Percentiles rank a stretch among this genome's conserved stretches.
These are phyloP conservation scores for Noctilio leporinus DNA, from an alignment of 2,113 vertebrate genomes.

Conservation along the genomic window DNA sequence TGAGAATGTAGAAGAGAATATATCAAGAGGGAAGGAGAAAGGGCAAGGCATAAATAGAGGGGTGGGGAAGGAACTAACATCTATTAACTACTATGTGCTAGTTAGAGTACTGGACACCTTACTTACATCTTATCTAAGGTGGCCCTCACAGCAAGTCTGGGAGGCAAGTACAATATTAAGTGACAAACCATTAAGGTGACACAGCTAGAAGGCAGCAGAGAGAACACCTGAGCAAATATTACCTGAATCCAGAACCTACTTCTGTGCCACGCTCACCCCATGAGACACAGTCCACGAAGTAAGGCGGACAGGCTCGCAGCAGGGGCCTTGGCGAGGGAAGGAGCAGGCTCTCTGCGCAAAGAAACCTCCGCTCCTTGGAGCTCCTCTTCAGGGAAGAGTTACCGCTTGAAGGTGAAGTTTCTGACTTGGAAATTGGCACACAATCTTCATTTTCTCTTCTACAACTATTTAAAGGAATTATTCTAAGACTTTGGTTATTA, in stretches of 20 bases:
- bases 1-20: neutral
- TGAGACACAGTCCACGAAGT: rapidly evolving
- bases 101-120: neutral
- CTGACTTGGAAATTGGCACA: constrained; percentile 43
- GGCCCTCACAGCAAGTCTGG: neutral
- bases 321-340: neutral
- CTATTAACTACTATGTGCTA: neutral
- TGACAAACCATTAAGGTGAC: neutral
- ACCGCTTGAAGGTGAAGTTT: neutral
- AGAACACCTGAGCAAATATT: neutral
- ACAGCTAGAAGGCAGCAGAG: neutral
- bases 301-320: neutral
- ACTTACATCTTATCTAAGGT: neutral
- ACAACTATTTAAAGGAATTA: constrained; percentile 56
- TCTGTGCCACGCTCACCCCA: neutral
- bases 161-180: neutral
- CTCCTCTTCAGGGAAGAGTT: neutral
- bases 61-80: neutral
- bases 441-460: constrained; percentile 42
- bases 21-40: neutral
- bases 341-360: neutral
- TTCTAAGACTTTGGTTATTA: constrained; percentile 38
- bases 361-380: neutral
- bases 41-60: neutral
- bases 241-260: neutral